These are phyloP conservation scores for Meteorus cinctellus DNA, from an alignment of 2,888 invertebrate species.

Conservation along the genomic window DNA sequence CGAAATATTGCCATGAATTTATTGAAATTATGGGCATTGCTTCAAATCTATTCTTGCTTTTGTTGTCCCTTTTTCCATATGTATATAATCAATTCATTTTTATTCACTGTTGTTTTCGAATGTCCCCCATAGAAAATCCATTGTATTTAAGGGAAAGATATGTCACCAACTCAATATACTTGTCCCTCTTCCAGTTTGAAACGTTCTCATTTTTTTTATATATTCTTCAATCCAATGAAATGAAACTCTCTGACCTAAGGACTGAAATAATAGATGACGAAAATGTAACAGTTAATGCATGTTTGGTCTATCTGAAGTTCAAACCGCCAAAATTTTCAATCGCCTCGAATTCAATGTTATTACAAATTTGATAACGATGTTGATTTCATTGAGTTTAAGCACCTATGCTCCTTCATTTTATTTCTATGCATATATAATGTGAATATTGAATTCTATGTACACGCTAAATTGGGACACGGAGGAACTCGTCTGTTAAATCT, in stretches of 20 bases:
- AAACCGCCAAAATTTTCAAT: neutral
- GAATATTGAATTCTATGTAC: slow-evolving; percentile 57
- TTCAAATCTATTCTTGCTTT: slow-evolving; percentile 31
- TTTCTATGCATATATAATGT: slow-evolving; percentile 48
- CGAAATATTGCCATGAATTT: slow-evolving; percentile 48
- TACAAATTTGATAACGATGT: slow-evolving; percentile 37
- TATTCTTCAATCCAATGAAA: slow-evolving; percentile 3
- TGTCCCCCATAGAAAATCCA: slow-evolving; percentile 6
- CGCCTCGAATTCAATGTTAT: neutral
- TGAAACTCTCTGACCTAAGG: neutral
- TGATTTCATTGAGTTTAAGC: slow-evolving; percentile 42
- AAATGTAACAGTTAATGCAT: neutral
- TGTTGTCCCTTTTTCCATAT: slow-evolving; percentile 7
- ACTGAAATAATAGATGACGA: neutral
- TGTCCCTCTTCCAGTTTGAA: slow-evolving; percentile 17
- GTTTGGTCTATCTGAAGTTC: neutral
- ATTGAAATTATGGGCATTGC: slow-evolving; percentile 35
- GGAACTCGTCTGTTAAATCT: slow-evolving; percentile 67
- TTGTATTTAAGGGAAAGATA: slow-evolving; percentile 54
- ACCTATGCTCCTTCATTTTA: slow-evolving; percentile 43
- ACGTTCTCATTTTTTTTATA: slow-evolving; percentile 26
- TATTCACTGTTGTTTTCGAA: slow-evolving; percentile 15
- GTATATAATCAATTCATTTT: slow-evolving; percentile 15
- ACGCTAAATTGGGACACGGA: slow-evolving; percentile 64
- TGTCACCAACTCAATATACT: slow-evolving; percentile 45